Percentiles rank a stretch among this genome's conserved stretches.
These are phyloP conservation scores for Phortica magna DNA, from an alignment of 2,888 invertebrate genomes.

Conservation along the genomic window DNA sequence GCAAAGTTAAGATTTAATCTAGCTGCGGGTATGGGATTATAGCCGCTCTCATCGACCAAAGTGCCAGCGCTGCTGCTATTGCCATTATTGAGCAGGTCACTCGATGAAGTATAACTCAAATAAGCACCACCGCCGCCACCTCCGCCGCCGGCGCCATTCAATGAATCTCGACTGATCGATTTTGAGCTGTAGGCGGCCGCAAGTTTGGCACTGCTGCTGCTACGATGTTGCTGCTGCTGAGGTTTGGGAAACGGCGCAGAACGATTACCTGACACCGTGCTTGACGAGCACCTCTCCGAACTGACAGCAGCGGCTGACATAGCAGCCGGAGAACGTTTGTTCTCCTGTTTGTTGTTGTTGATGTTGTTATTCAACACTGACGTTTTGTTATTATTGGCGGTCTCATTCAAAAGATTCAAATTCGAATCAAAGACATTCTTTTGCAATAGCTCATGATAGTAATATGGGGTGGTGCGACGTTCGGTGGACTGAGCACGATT, in stretches of 20 bases:
- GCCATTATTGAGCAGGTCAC: constrained; percentile 62
- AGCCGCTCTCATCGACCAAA: constrained; percentile 62
- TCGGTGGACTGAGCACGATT: constrained; percentile 60
- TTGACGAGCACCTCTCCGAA: constrained; percentile 26
- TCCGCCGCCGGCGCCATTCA: constrained; percentile 34
- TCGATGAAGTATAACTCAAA: constrained; percentile 53
- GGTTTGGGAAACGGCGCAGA: constrained; percentile 54
- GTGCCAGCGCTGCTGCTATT: constrained; percentile 67
- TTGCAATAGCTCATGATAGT: constrained; percentile 75
- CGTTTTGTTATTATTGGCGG: constrained; percentile 14
- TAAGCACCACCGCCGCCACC: constrained; percentile 31
- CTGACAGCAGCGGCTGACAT: constrained; percentile 51
- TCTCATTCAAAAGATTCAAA: constrained; percentile 74
- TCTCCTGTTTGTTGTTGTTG: constrained; percentile 46
- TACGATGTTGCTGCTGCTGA: constrained; percentile 59
- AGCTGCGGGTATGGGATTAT: constrained; percentile 60
- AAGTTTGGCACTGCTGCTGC: constrained; percentile 47
- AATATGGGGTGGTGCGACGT: constrained; percentile 76
- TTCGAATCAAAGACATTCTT: constrained; percentile 77
- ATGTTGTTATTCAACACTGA: constrained; percentile 58
- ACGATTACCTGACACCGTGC: constrained; percentile 4
- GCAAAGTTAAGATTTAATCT: constrained; percentile 59
- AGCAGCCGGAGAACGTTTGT: constrained; percentile 39
- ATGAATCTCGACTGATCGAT: constrained; percentile 13
- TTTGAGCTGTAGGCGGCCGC: constrained; percentile 44